These are phyloP conservation scores for Drosophila subpulchrella DNA, from an alignment of 1,140 invertebrate species.

Conservation along the genomic window DNA sequence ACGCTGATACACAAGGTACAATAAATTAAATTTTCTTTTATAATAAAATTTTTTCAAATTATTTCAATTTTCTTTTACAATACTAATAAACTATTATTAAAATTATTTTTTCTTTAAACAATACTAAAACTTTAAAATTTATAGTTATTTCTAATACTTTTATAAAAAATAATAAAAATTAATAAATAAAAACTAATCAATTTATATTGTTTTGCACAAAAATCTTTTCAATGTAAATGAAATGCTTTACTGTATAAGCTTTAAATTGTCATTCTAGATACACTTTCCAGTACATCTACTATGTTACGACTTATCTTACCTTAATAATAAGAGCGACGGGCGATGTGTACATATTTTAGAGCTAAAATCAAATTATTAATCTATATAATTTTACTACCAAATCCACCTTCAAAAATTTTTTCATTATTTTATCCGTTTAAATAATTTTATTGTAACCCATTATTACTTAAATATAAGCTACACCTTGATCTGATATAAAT, in stretches of 20 bases:
- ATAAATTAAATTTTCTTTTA: conserved; percentile 59
- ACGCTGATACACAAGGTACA: conserved; percentile 2
- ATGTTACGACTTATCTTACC: conserved; percentile 89
- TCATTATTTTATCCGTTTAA: conserved; percentile 43
- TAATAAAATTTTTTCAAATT: conserved; percentile 83
- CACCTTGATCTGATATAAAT: not conserved
- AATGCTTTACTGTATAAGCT: conserved; percentile 86
- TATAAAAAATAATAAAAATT: conserved; percentile 85
- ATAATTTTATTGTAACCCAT: conserved; percentile 42
- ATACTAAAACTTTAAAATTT: conserved; percentile 84
- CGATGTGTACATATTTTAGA: conserved; percentile 37
- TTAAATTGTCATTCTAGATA: conserved; percentile 86
- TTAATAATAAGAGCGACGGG: conserved; percentile 47
- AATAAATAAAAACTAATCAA: conserved; percentile 81
- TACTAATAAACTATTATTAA: conserved; percentile 85
- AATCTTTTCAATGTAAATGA: conserved; percentile 83
- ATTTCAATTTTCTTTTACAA: conserved; percentile 78
- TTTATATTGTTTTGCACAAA: conserved; percentile 43
- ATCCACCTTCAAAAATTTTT: conserved; percentile 42
- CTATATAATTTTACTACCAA: conserved; percentile 47
- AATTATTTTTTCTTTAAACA: conserved; percentile 84
- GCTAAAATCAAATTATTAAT: conserved; percentile 85
- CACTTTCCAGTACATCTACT: conserved; percentile 89
- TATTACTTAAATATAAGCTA: conserved; percentile 44
- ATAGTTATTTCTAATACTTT: conserved; percentile 84